Evolutionary conservation across 1,140 invertebrate genomes (phyloP).

Genomic region (Mercenaria mercenaria): DNA sequence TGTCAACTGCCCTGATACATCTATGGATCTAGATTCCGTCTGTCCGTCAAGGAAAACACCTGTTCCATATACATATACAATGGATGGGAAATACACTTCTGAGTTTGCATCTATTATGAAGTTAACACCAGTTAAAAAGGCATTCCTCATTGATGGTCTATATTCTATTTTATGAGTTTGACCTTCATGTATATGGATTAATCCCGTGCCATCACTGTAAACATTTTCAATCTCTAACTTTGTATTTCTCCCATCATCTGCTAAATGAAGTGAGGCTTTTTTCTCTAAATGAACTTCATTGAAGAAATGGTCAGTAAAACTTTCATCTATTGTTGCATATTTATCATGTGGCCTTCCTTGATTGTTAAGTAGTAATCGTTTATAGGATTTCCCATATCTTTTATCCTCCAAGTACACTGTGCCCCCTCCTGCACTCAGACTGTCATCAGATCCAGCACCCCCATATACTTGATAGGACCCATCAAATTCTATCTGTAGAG

Average conservation of each 20-base stretch:
- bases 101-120: constrained; percentile 74
- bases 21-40: constrained; percentile 70
- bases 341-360: constrained; percentile 72
- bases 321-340: constrained; percentile 76
- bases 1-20: constrained; percentile 72
- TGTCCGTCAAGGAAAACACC: constrained; percentile 66
- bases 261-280: constrained; percentile 73
- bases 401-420: constrained; percentile 79
- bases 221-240: constrained; percentile 71
- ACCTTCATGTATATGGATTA: constrained; percentile 74
- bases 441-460: constrained; percentile 57
- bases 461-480: constrained; percentile 74
- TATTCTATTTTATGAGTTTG: constrained; percentile 74
- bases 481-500: constrained; percentile 69
- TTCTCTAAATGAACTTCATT: constrained; percentile 77
- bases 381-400: constrained; percentile 66
- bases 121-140: constrained; percentile 76
- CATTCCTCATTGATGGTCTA: constrained; percentile 70
- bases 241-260: constrained; percentile 46
- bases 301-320: constrained; percentile 68
- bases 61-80: constrained; percentile 75
- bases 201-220: constrained; percentile 74
- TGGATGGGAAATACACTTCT: constrained; percentile 75
- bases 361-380: constrained; percentile 75
- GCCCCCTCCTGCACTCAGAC: constrained; percentile 72